phyloP scores from a whole-genome alignment of 2,888 invertebrate species.

The Flexamia atlantica region DNA sequence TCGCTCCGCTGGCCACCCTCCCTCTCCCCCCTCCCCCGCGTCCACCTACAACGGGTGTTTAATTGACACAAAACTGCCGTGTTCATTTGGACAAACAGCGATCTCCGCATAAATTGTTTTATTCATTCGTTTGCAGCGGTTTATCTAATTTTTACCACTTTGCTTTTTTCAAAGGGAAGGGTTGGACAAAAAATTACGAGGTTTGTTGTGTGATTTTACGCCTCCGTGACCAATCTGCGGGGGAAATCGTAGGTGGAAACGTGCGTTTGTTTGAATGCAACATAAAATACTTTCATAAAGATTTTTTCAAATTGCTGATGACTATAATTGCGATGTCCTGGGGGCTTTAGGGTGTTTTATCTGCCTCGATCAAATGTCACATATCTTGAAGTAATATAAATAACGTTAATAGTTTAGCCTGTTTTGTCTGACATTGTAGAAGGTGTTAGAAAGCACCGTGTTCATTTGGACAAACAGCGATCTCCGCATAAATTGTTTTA shows the following conservation, averaged over 20 bases:
- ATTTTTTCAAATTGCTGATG: no score
- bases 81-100: conserved; percentile 42
- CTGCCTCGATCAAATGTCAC: no score
- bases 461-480: conserved; percentile 42
- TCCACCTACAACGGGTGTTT: conserved; percentile 17
- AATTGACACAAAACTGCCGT: conserved; percentile 45
- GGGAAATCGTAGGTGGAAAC: background rate
- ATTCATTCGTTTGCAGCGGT: conserved; percentile 45
- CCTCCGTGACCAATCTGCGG: conserved; percentile 4
- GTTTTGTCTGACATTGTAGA: no score
- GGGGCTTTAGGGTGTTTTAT: no score
- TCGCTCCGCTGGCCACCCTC: conserved; percentile 46
- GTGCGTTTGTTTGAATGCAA: background rate
- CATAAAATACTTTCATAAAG: background rate
- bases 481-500: conserved; percentile 49
- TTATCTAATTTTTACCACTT: conserved; percentile 50
- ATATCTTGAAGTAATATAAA: no score
- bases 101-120: conserved; percentile 49
- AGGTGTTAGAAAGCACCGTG: conserved; percentile 38
- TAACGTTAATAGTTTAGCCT: no score
- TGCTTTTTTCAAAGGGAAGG: background rate
- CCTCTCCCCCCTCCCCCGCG: conserved; percentile 53
- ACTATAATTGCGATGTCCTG: no score
- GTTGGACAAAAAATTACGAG: background rate
- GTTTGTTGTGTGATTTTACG: conserved; percentile 9